phyloP scores from a whole-genome alignment of 2,888 invertebrate species.

The Cryptophagus acutangulus region DNA sequence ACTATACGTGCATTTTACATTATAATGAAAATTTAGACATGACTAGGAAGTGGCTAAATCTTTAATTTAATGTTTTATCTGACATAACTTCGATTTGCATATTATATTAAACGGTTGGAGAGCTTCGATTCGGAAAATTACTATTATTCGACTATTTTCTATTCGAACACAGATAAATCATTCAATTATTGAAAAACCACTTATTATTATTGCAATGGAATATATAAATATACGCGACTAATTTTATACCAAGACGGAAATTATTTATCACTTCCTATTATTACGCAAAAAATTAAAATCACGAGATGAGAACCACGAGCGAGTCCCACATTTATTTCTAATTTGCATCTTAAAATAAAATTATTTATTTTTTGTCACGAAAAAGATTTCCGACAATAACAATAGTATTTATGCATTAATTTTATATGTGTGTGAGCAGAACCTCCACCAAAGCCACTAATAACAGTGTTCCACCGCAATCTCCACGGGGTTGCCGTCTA shows the following conservation, averaged over 20 bases:
- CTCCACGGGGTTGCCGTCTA: conserved; percentile 42
- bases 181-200: conserved; percentile 4
- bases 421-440: too few species aligned
- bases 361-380: too few species aligned
- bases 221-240: not conserved
- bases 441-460: conserved; percentile 30
- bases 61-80: conserved; percentile 24
- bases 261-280: too few species aligned
- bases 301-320: too few species aligned
- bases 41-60: conserved; percentile 23
- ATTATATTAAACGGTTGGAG: conserved; percentile 13
- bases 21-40: conserved; percentile 23
- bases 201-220: not conserved
- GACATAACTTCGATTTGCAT: conserved; percentile 15
- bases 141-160: conserved; percentile 13
- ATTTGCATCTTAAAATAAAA: too few species aligned
- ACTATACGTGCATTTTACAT: conserved; percentile 13
- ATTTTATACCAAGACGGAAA: too few species aligned
- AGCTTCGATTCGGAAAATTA: conserved; percentile 11
- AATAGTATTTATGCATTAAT: too few species aligned
- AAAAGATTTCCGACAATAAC: too few species aligned
- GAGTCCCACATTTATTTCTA: too few species aligned
- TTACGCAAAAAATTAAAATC: too few species aligned
- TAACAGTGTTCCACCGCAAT: conserved; percentile 38
- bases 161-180: conserved; percentile 7